Evolutionary conservation across 2,797 vertebrate species (phyloP).

Genomic region (Denticeps clupeoides): DNA sequence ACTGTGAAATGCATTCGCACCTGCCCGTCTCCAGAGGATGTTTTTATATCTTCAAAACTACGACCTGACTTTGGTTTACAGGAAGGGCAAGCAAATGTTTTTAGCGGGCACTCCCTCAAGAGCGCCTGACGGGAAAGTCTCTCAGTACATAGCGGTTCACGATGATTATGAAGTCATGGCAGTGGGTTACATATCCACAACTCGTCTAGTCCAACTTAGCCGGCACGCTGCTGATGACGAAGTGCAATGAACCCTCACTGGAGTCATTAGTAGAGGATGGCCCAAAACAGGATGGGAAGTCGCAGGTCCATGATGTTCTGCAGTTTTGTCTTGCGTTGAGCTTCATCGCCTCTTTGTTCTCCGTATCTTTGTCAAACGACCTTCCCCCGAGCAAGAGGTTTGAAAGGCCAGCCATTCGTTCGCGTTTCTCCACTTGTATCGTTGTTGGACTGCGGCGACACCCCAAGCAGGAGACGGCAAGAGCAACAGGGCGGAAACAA

Average conservation of each 20-base stretch:
- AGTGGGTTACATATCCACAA: conserved; percentile 10
- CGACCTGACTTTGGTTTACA: conserved; percentile 11
- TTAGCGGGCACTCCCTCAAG: conserved; percentile 9
- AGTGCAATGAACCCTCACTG: background rate
- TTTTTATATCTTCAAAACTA: conserved; percentile 5
- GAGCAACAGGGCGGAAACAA: too few relatives aligned
- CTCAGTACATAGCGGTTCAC: background rate
- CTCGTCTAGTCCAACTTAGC: background rate
- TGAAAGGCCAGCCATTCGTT: too few relatives aligned
- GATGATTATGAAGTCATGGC: conserved; percentile 1
- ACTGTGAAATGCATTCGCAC: conserved; percentile 1
- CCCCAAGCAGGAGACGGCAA: too few relatives aligned
- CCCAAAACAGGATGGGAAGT: too few relatives aligned
- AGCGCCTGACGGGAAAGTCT: background rate
- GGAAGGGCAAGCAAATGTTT: conserved; percentile 16
- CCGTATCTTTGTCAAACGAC: too few relatives aligned
- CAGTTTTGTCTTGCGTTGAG: too few relatives aligned
- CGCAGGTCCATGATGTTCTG: too few relatives aligned
- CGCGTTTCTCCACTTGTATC: too few relatives aligned
- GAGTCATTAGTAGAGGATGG: conserved; percentile 4
- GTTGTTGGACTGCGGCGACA: too few relatives aligned
- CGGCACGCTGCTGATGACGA: conserved; percentile 7
- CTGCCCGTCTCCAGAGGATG: conserved; percentile 15
- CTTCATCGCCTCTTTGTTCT: too few relatives aligned
- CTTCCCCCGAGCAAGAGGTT: too few relatives aligned